These are phyloP conservation scores for Coenobita brevimanus DNA, from an alignment of 1,140 invertebrate genomes.

Conservation along the genomic window DNA sequence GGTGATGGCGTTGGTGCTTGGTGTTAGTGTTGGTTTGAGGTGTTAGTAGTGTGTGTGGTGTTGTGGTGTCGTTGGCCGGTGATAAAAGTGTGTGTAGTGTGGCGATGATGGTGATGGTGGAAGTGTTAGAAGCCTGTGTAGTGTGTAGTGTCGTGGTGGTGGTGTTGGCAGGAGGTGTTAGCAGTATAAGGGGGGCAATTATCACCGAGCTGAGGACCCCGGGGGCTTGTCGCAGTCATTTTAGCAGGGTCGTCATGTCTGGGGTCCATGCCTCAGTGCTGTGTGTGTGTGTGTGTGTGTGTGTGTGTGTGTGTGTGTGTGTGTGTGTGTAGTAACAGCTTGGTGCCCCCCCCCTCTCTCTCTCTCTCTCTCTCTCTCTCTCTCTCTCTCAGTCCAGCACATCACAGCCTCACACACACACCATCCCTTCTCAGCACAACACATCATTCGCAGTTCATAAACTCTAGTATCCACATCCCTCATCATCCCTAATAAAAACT, in stretches of 20 bases:
- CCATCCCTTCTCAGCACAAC: too few relatives aligned
- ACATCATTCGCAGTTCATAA: too few relatives aligned
- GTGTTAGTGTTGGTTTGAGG: too few relatives aligned
- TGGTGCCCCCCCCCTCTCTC: background rate
- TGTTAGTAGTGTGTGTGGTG: background rate
- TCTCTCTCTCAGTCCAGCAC: conserved; percentile 9
- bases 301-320: background rate
- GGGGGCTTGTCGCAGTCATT: conserved; percentile 47
- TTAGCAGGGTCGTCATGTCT: conserved; percentile 24
- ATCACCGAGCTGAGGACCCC: background rate
- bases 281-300: too few relatives aligned
- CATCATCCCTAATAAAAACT: too few relatives aligned
- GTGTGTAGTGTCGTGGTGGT: background rate
- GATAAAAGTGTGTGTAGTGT: too few relatives aligned
- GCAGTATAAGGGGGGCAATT: background rate
- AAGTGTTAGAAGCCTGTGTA: background rate
- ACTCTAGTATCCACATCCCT: too few relatives aligned
- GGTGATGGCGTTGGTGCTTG: too few relatives aligned
- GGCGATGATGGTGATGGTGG: too few relatives aligned
- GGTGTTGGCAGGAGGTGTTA: too few relatives aligned
- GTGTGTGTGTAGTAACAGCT: background rate
- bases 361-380: conserved; percentile 11
- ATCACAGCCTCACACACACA: too few relatives aligned
- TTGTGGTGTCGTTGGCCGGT: background rate
- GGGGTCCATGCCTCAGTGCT: too few relatives aligned